Evolutionary conservation across 2,113 vertebrate genomes (phyloP).

Genomic region (Pedionomus torquatus): DNA sequence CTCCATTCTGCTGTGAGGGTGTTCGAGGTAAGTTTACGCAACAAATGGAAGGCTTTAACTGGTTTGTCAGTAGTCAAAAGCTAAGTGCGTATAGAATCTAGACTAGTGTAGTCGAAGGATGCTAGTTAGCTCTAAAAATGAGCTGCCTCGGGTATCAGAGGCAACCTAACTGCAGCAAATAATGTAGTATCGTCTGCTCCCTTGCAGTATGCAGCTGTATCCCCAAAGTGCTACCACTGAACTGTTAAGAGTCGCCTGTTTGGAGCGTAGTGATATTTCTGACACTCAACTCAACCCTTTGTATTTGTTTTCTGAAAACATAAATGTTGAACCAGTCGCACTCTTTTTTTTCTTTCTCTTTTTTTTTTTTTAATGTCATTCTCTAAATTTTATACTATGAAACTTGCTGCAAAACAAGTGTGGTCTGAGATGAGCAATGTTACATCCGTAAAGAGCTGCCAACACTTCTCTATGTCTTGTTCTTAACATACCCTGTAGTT

Average conservation of each 20-base stretch:
- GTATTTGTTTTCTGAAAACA: not conserved
- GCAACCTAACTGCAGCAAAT: not conserved
- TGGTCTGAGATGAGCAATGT: not conserved
- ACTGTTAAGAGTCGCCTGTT: not conserved
- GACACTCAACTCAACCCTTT: not conserved
- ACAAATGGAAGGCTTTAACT: not conserved
- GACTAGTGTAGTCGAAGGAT: not conserved
- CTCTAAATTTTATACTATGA: not conserved
- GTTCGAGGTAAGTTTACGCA: not conserved
- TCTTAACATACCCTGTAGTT: constrained; percentile 34
- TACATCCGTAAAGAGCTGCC: not conserved
- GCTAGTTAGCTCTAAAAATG: not conserved
- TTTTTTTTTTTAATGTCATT: not conserved
- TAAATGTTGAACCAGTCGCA: not conserved
- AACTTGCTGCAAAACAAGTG: not conserved
- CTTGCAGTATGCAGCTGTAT: fast-evolving
- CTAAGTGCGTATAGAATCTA: not conserved
- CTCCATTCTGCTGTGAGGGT: not conserved
- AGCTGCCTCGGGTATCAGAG: not conserved
- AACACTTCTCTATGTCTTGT: constrained; percentile 7
- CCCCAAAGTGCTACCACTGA: not conserved
- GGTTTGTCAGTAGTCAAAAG: not conserved
- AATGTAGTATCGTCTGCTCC: not conserved
- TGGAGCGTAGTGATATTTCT: not conserved
- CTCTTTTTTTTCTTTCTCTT: not conserved